Conservation (phyloP, 2,113 vertebrate species). For the Heteronetta atricapilla region DNA sequence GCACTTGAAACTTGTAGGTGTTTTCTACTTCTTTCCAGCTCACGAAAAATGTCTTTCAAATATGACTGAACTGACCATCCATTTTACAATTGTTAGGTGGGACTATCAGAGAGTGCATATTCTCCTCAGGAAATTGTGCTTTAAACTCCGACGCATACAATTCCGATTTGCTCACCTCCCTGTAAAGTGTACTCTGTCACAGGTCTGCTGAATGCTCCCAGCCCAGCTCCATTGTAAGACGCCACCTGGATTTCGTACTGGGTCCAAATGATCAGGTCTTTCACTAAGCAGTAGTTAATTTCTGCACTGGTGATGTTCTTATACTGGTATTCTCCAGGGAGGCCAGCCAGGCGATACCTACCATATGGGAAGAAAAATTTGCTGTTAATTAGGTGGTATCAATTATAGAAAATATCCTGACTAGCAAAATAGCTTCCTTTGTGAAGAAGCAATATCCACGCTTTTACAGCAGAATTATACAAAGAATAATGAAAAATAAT, state of each 20-base stretch:
- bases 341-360: slow-evolving; percentile 93
- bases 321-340: slow-evolving; percentile 92
- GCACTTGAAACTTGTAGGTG: background rate
- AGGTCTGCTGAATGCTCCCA: slow-evolving; percentile 89
- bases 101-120: background rate
- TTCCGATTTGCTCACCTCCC: slow-evolving; percentile 84
- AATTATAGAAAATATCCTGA: background rate
- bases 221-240: slow-evolving; percentile 90
- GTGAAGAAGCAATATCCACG: background rate
- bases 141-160: background rate
- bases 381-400: background rate
- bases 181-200: slow-evolving; percentile 93
- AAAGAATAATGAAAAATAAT: background rate
- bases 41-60: background rate
- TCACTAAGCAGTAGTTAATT: slow-evolving; percentile 94
- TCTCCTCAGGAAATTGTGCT: background rate
- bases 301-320: slow-evolving; percentile 95
- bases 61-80: background rate
- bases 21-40: background rate
- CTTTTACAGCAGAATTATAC: background rate
- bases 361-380: background rate
- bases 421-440: background rate
- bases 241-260: slow-evolving; percentile 99
- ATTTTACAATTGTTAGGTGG: background rate
- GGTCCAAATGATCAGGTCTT: slow-evolving; percentile 96